Evolutionary conservation across 2,888 invertebrate genomes (phyloP).

Genomic region (Cyclophora punctaria): DNA sequence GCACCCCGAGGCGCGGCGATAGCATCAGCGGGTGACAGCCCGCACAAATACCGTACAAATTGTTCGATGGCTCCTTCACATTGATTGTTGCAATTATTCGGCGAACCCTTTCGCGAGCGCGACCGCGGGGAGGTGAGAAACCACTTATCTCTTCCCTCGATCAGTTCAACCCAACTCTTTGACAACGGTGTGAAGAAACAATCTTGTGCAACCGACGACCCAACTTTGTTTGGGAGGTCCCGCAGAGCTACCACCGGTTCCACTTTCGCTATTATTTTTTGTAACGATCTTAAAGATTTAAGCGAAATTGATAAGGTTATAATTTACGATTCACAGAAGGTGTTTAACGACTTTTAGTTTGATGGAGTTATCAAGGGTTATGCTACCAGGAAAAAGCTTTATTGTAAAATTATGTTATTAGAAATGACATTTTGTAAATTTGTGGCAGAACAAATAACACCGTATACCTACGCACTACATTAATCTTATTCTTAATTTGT

Average conservation of each 20-base stretch:
- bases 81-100: constrained; percentile 75
- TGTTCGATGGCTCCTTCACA: constrained; percentile 70
- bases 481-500: no score
- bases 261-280: constrained; percentile 54
- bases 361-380: constrained; percentile 26
- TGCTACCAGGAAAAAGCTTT: constrained; percentile 23
- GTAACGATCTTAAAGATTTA: constrained; percentile 49
- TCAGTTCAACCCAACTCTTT: constrained; percentile 63
- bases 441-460: no score
- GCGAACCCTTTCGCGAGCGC: constrained; percentile 67
- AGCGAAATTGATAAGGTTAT: constrained; percentile 46
- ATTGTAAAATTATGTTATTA: constrained; percentile 15
- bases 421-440: no score
- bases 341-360: constrained; percentile 40
- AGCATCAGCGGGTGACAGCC: constrained; percentile 71
- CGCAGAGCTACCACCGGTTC: constrained; percentile 38
- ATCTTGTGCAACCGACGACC: constrained; percentile 24
- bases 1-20: constrained; percentile 62
- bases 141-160: constrained; percentile 61
- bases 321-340: constrained; percentile 40
- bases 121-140: constrained; percentile 71
- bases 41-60: constrained; percentile 75
- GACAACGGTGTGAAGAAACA: constrained; percentile 64
- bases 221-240: constrained; percentile 40
- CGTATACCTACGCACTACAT: no score